phyloP scores from a whole-genome alignment of 2,113 vertebrate species.

The Scolopax mira region DNA sequence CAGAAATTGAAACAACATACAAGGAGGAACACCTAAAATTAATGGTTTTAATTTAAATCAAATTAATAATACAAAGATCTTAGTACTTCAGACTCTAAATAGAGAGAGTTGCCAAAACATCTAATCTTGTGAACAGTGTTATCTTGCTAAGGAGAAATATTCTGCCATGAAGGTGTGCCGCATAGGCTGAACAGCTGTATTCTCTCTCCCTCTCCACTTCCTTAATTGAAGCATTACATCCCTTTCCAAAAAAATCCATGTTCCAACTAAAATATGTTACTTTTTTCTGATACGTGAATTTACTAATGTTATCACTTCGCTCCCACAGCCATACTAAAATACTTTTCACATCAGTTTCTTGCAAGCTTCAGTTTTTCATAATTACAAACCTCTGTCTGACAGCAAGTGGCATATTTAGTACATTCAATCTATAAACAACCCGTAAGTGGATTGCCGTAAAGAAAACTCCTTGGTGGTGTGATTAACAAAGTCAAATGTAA shows the following conservation, averaged over 20 bases:
- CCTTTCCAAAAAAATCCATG: background rate
- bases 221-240: background rate
- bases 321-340: background rate
- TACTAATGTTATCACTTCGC: background rate
- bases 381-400: background rate
- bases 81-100: background rate
- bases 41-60: background rate
- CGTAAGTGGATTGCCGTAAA: background rate
- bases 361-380: background rate
- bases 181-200: background rate
- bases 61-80: background rate
- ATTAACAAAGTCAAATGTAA: conserved; percentile 4
- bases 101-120: background rate
- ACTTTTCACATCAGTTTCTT: background rate
- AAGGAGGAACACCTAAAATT: background rate
- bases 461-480: background rate
- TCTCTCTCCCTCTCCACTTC: background rate
- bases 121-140: background rate
- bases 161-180: background rate
- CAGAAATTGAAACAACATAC: background rate
- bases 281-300: background rate
- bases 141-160: background rate
- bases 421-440: background rate
- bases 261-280: background rate
- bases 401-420: background rate